Base-by-base conservation (phyloP, 2,888 invertebrate species). In the Molanna angustata region DNA sequence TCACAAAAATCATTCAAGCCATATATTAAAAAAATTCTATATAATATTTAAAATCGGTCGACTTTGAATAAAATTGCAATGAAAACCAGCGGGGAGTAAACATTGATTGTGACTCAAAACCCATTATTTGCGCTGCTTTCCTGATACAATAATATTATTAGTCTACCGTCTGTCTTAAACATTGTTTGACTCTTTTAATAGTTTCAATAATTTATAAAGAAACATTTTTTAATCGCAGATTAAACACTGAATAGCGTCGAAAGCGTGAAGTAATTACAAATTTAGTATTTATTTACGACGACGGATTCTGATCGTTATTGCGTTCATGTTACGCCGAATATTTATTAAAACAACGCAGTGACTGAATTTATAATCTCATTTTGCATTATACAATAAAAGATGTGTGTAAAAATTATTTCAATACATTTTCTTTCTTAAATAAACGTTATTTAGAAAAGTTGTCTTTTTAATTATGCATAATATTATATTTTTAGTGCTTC, bases 81-180 rank as follows among this genome's bases (percentile, higher is more conserved):
- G 27, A 27, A 4, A n/a, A 41, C n/a, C 41, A 41, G 41, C 41
- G 18, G 41, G 41, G 14, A 18, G 41, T 4, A n/a, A 20, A 41
- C 6, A 13, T n/a, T 4, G 20, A 19, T 13, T 41, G 21, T 41
- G 21, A 19, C 19, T n/a, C 7, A 16, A 21, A 2, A 21, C 27
- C 6, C 41, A 41, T 41, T 41, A 41, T 13, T 3, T 33, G 37
- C 14, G 37, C 4, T 37, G 16, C 27, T 16, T 17, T 37, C 37
- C 18, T 16, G 37, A 18, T 16, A 18, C 37, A 37, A 37, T 7
- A 37, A 16, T 37, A 14, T 17, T 37, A 37, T 16, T 16, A 37
- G 4, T 3, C 3, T 35, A 11, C n/a, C n/a, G n/a, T n/a, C n/a
- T 27, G 27, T 27, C 11, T 27, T 7, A 7, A 7, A 7, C 27